These are phyloP conservation scores for Sciurus niger DNA, from an alignment of 2,113 vertebrate species.

Conservation along the genomic window DNA sequence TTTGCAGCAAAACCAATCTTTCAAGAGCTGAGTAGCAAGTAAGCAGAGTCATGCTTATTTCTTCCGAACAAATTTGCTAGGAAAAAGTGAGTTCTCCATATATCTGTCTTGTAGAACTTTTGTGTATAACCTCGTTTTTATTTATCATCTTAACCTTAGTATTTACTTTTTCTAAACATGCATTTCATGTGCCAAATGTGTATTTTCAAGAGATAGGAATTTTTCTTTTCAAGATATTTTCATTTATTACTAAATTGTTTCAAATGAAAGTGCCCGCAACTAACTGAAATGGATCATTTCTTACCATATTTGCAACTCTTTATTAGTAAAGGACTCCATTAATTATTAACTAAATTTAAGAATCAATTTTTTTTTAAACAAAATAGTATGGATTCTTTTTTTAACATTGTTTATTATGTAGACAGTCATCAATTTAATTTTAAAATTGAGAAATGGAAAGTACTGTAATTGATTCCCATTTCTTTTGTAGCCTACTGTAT, in stretches of 20 bases:
- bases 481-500: constrained; percentile 92
- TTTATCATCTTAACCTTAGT: neutral
- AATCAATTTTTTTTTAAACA: neutral
- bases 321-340: neutral
- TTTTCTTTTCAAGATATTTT: constrained; percentile 20
- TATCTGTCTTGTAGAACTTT: constrained; percentile 46
- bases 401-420: neutral
- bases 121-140: neutral
- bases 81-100: constrained; percentile 48
- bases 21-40: constrained; percentile 63
- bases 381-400: neutral
- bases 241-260: neutral
- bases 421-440: neutral
- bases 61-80: constrained; percentile 58
- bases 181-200: neutral
- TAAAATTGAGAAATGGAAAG: neutral
- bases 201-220: neutral
- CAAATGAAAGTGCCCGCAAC: neutral
- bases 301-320: neutral
- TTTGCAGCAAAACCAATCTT: constrained; percentile 78
- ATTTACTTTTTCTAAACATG: neutral
- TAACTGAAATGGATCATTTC: neutral
- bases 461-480: neutral
- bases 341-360: neutral
- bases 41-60: constrained; percentile 51